Conservation (phyloP, 2,113 vertebrate genomes). For the Nibea coibor region DNA sequence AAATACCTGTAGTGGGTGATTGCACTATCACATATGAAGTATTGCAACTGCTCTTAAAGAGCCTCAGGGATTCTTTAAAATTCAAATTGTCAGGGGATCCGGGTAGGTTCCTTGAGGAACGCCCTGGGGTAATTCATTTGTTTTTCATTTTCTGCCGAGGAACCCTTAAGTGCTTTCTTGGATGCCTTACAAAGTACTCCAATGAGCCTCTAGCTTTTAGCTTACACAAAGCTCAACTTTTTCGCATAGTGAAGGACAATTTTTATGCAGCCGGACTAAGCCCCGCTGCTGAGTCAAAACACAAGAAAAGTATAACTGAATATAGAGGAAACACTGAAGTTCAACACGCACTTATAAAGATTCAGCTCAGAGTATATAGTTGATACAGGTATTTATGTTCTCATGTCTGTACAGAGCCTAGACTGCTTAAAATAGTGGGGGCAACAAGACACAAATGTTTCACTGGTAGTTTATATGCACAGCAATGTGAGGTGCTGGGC, state of each 20-base stretch:
- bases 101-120: slow-evolving; percentile 39
- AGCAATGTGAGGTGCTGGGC: slow-evolving; percentile 72
- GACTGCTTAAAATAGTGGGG: slow-evolving; percentile 75
- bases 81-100: slow-evolving; percentile 36
- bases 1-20: slow-evolving; percentile 61
- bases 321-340: slow-evolving; percentile 79
- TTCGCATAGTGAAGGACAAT: slow-evolving; percentile 26
- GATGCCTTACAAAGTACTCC: slow-evolving; percentile 45
- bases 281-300: slow-evolving; percentile 34
- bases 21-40: slow-evolving; percentile 51
- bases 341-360: slow-evolving; percentile 81
- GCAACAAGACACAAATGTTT: slow-evolving; percentile 78
- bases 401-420: slow-evolving; percentile 80
- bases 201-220: slow-evolving; percentile 62
- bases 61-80: slow-evolving; percentile 38
- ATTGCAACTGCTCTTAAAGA: slow-evolving; percentile 65
- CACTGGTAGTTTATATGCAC: slow-evolving; percentile 76
- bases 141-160: slow-evolving; percentile 22
- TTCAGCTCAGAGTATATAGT: slow-evolving; percentile 82
- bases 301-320: slow-evolving; percentile 64
- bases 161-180: slow-evolving; percentile 60
- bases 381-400: slow-evolving; percentile 77
- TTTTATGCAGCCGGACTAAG: slow-evolving; percentile 16
- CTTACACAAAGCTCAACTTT: slow-evolving; percentile 45
- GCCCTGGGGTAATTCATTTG: not conserved